Evolutionary conservation across 64 coral and sea anemone genomes (phyloP).

Genomic region (Acropora yongei): DNA sequence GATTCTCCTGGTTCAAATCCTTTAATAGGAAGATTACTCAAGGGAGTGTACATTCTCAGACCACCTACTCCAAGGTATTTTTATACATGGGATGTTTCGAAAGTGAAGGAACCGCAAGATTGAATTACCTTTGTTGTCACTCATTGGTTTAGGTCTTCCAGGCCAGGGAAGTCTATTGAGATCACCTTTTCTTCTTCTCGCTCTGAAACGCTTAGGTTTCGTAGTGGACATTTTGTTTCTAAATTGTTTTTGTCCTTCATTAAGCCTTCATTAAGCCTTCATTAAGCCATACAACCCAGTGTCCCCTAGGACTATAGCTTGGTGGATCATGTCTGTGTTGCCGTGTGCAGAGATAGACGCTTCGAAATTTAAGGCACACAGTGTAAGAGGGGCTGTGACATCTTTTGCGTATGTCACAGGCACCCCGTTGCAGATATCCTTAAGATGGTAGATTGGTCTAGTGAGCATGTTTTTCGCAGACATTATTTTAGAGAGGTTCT

Average conservation of each 20-base stretch:
- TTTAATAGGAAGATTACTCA: no score
- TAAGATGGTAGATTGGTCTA: not conserved
- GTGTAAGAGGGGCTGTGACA: not conserved
- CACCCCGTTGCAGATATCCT: no score
- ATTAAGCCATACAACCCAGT: constrained; percentile 21
- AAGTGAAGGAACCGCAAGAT: no score
- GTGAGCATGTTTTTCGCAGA: not conserved
- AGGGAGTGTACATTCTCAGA: no score
- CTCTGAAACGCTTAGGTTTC: not conserved
- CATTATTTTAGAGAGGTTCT: not conserved
- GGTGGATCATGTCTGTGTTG: constrained; percentile 17
- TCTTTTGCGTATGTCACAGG: not conserved
- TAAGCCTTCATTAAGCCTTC: not conserved
- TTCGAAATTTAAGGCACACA: not conserved
- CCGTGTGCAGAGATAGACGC: not conserved
- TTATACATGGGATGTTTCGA: no score
- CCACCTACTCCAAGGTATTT: no score
- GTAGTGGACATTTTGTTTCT: not conserved
- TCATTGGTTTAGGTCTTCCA: constrained; percentile 29
- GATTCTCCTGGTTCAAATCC: no score
- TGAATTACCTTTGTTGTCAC: no score
- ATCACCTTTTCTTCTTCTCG: no score
- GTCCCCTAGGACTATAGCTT: not conserved
- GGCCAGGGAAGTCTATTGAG: not conserved
- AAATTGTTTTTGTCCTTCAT: not conserved